Conservation (phyloP, 2,888 invertebrate species). For the Drosophila peninsularis region DNA sequence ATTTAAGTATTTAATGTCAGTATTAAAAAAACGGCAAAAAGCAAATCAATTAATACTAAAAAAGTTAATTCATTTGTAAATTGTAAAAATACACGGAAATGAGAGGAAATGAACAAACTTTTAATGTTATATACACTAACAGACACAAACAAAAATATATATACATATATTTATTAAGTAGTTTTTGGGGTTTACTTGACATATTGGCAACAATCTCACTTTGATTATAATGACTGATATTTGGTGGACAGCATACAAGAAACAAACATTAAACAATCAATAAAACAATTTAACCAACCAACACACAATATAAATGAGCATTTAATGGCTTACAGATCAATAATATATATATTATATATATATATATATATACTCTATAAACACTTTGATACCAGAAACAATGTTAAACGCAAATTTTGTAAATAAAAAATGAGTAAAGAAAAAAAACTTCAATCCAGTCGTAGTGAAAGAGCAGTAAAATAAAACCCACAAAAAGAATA, state of each 20-base stretch:
- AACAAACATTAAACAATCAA: constrained; percentile 19
- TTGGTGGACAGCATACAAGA: constrained; percentile 9
- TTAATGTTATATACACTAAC: constrained; percentile 58
- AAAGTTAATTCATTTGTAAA: constrained; percentile 67
- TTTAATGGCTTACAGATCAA: constrained; percentile 46
- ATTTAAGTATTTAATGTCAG: constrained; percentile 69
- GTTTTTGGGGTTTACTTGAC: constrained; percentile 18
- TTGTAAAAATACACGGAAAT: constrained; percentile 60
- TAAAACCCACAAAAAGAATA: constrained; percentile 34
- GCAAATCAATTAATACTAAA: constrained; percentile 42
- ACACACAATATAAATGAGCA: constrained; percentile 42
- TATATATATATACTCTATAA: constrained; percentile 28
- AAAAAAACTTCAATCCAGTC: constrained; percentile 44
- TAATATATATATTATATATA: constrained; percentile 22
- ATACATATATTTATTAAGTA: constrained; percentile 32
- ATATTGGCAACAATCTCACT: constrained; percentile 36
- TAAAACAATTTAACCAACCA: constrained; percentile 29
- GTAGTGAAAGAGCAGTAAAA: constrained; percentile 53
- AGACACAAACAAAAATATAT: neutral
- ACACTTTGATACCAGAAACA: constrained; percentile 59
- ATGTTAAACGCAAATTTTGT: constrained; percentile 65
- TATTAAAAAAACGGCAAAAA: constrained; percentile 54
- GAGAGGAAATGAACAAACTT: constrained; percentile 38
- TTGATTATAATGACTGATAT: constrained; percentile 65
- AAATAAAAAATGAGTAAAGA: constrained; percentile 52